phyloP scores from a whole-genome alignment of 2,797 vertebrate genomes.

The Eospalax fontanierii region DNA sequence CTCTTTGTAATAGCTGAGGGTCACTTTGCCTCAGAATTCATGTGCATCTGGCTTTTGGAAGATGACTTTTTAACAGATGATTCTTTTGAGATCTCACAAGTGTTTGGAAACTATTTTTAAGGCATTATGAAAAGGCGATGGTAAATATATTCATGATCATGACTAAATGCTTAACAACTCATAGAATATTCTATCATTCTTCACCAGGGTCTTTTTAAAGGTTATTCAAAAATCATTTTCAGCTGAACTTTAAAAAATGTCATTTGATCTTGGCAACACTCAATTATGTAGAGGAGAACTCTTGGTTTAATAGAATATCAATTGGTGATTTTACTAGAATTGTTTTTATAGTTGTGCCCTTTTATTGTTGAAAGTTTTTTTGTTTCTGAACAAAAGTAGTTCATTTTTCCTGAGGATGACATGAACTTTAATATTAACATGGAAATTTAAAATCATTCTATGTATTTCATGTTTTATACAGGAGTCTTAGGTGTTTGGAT shows the following conservation, averaged over 20 bases:
- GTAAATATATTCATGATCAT: conserved; percentile 63
- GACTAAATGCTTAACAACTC: conserved; percentile 46
- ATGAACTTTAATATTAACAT: conserved; percentile 18
- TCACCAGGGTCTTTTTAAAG: conserved; percentile 5
- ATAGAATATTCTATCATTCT: conserved; percentile 32
- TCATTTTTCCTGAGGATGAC: background rate
- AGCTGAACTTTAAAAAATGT: conserved; percentile 69
- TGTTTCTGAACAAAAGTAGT: background rate
- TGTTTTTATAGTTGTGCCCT: background rate
- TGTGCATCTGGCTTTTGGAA: background rate
- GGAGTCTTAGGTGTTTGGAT: background rate
- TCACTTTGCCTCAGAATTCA: background rate
- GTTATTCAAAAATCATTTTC: conserved; percentile 56
- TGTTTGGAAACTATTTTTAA: conserved; percentile 63
- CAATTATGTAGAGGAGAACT: conserved; percentile 12
- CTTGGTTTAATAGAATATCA: background rate
- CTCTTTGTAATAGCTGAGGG: background rate
- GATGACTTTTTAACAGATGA: background rate
- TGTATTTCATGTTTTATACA: conserved; percentile 18
- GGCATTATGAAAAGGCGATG: conserved; percentile 23
- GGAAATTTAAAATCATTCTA: conserved; percentile 40
- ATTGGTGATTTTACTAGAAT: conserved; percentile 2
- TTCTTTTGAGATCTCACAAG: background rate
- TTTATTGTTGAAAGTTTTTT: background rate
- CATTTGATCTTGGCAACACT: conserved; percentile 57